A percentile compares a stretch with the other conserved stretches of the same genome.
Conservation (phyloP, 2,888 invertebrate genomes). For the Xestia sexstrigata region DNA sequence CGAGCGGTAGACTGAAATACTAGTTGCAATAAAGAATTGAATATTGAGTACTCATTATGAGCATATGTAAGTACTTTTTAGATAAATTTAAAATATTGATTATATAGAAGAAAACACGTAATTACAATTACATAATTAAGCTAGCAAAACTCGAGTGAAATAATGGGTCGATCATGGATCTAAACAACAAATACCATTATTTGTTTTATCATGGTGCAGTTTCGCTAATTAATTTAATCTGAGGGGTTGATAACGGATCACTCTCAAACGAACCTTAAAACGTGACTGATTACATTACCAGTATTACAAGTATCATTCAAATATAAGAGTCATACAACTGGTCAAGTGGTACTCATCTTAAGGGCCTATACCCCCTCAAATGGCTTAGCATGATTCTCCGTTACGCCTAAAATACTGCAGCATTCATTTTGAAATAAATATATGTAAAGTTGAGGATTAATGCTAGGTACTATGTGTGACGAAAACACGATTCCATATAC, state of each 20-base stretch:
- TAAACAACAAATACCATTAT: not conserved
- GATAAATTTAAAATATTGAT: not conserved
- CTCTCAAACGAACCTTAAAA: slow-evolving; percentile 10
- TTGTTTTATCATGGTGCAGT: not conserved
- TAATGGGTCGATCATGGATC: not conserved
- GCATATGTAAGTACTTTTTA: too few species aligned
- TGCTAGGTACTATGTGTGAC: too few species aligned
- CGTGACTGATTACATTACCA: slow-evolving; percentile 15
- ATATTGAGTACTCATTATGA: too few species aligned
- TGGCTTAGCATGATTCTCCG: too few species aligned
- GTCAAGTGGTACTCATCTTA: too few species aligned
- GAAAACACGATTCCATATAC: too few species aligned
- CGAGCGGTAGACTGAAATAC: too few species aligned
- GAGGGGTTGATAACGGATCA: not conserved
- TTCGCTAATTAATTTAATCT: not conserved
- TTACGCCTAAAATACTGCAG: too few species aligned
- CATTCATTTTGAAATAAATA: too few species aligned
- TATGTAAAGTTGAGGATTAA: too few species aligned
- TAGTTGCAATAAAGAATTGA: too few species aligned
- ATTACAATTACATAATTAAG: not conserved
- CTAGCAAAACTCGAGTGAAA: not conserved
- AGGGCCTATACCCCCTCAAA: too few species aligned
- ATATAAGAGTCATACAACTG: not conserved
- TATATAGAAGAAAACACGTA: not conserved
- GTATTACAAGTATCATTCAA: slow-evolving; percentile 3